Percentiles rank a stretch among this genome's conserved stretches.
Evolutionary conservation across 30 jellyfish, hydroid and myxozoan genomes (phyloP).

Genomic region (Chrysaora quinquecirrha): DNA sequence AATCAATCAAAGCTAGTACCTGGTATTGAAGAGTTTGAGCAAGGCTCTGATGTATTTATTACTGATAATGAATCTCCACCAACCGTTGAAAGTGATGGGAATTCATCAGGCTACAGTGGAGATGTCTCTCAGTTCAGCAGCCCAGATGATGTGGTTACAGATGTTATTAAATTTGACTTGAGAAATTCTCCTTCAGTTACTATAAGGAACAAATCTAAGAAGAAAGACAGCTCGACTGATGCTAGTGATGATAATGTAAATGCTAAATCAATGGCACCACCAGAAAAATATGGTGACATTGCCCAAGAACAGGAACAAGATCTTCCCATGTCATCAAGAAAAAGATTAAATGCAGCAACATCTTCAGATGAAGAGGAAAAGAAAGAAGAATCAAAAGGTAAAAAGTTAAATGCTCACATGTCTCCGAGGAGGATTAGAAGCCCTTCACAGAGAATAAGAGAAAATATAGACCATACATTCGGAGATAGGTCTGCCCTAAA

Average conservation of each 20-base stretch:
- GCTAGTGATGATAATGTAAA: background rate
- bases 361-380: conserved; percentile 48
- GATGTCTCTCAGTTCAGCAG: conserved; percentile 61
- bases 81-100: conserved; percentile 61
- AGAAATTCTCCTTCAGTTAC: conserved; percentile 60
- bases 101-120: conserved; percentile 62
- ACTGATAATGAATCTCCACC: conserved; percentile 44
- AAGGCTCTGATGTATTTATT: conserved; percentile 33
- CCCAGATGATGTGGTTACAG: conserved; percentile 49
- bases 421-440: conserved; percentile 20
- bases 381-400: background rate
- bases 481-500: conserved; percentile 24
- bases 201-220: conserved; percentile 26
- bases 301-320: conserved; percentile 11
- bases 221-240: conserved; percentile 30
- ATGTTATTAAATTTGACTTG: conserved; percentile 44
- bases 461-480: conserved; percentile 56
- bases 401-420: background rate
- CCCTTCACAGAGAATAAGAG: conserved; percentile 40
- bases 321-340: conserved; percentile 53
- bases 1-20: background rate
- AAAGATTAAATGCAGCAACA: conserved; percentile 55
- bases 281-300: conserved; percentile 10
- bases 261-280: conserved; percentile 17
- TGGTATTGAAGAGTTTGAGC: background rate